Base-by-base conservation (phyloP, 2,888 invertebrate species). In the Dermolepida albohirtum region DNA sequence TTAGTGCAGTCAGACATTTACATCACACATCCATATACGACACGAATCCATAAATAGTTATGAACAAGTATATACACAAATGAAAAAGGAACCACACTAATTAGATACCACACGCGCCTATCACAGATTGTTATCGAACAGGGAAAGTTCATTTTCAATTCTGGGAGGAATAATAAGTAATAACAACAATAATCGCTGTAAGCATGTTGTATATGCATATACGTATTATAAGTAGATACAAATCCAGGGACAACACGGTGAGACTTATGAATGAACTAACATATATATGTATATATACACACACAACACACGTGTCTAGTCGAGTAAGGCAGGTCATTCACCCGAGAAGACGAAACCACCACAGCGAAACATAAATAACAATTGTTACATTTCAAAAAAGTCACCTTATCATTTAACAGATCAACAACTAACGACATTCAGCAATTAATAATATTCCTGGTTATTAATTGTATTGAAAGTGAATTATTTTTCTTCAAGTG, bases 211-310 rank as follows among this genome's bases (percentile, higher is more conserved):
- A 44, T 44, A 44, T 44, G 44, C 34, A 34, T 34, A 34, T 34
- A 34, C 34, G 34, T 29, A 59, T 59, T 44, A 59, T 44, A 55
- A 66, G 39, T 54, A 66, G 55, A 66, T 39, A 66, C 49, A 55
- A 66, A 66, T 55, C 55, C 47, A 49, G 66, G 44, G 66, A 55
- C 66, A 55, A 57, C 40, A 57, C 64, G 63, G 43, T 57, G 66
- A 51, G 67, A 67, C 67, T 70, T 68, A 70, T 70, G 70, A 70
- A 70, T 70, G 70, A 70, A 70, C 50, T 55, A 54, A 39, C 55
- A 63, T 43, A 55, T 41, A 65, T 50, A 59, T 62, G 29, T 29
- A 44, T 41, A 55, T 17, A 55, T 39, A 55, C 22, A 59, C 12
- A 44, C 27, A 57, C 40, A 57, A 51, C 55, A 70, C 70, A 68